Conservation (phyloP, 2,888 invertebrate genomes). For the Lumbricus terrestris region DNA sequence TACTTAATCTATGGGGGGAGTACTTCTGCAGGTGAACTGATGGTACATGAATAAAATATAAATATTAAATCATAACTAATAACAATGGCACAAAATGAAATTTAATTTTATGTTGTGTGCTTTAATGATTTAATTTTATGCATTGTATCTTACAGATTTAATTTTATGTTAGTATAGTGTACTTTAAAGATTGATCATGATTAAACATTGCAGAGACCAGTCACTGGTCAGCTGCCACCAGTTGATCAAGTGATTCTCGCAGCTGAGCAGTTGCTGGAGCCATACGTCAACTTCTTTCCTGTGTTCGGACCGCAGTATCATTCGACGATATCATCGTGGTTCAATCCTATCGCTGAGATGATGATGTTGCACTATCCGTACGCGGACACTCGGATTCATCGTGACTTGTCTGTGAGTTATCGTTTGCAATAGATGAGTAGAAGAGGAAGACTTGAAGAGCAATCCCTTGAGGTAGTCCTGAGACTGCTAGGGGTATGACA, state of each 20-base stretch:
- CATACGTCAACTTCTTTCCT: not conserved
- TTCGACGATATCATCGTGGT: not conserved
- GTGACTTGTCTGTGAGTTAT: not conserved
- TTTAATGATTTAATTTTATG: too few relatives aligned
- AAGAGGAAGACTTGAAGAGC: too few relatives aligned
- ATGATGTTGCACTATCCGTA: not conserved
- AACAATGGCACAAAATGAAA: too few relatives aligned
- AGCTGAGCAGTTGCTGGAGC: not conserved
- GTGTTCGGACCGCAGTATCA: not conserved
- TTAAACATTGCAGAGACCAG: not conserved
- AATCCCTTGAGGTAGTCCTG: too few relatives aligned
- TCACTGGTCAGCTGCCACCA: not conserved
- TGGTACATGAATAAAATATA: too few relatives aligned
- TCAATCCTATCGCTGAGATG: not conserved
- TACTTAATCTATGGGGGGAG: not conserved
- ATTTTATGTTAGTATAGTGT: too few relatives aligned
- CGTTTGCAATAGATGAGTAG: not conserved
- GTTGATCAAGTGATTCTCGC: not conserved
- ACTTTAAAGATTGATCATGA: not conserved
- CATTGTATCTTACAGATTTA: too few relatives aligned
- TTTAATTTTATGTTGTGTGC: too few relatives aligned
- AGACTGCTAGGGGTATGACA: too few relatives aligned
- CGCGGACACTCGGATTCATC: not conserved
- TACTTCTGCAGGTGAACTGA: not conserved
- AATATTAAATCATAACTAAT: too few relatives aligned